These are phyloP conservation scores for Globicephala melas DNA, from an alignment of 2,113 vertebrate species.

Conservation along the genomic window DNA sequence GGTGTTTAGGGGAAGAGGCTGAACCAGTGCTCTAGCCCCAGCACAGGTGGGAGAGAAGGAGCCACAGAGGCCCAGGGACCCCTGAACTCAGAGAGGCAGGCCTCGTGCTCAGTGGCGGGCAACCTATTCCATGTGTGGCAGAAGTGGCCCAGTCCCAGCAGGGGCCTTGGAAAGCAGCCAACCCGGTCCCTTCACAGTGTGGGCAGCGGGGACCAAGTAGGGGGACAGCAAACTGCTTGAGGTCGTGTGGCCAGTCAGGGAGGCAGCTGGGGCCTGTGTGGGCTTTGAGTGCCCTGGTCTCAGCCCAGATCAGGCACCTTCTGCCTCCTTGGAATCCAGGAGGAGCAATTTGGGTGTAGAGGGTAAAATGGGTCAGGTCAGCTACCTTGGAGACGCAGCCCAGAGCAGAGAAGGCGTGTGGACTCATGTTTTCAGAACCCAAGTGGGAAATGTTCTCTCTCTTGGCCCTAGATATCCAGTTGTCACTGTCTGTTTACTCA, in stretches of 20 bases:
- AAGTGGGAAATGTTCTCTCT: background rate
- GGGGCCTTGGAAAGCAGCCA: background rate
- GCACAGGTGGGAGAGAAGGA: background rate
- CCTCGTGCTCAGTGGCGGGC: rapidly evolving
- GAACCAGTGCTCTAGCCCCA: rapidly evolving
- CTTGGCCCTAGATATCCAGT: background rate
- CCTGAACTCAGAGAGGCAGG: background rate
- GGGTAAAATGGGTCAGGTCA: background rate
- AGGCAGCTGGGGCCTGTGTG: too few relatives aligned
- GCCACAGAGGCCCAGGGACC: background rate
- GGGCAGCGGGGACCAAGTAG: rapidly evolving
- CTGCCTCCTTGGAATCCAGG: background rate
- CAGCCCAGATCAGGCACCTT: background rate
- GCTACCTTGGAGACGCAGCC: rapidly evolving
- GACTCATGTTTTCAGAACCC: background rate
- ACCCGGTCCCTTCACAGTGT: background rate
- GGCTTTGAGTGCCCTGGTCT: background rate
- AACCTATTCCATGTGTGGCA: rapidly evolving
- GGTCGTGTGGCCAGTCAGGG: background rate
- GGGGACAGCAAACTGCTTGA: background rate
- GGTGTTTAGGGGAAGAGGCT: background rate
- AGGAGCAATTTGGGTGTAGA: background rate
- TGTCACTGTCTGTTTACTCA: background rate
- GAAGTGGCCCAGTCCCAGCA: background rate
- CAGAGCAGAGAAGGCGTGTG: background rate